phyloP scores from a whole-genome alignment of 2,797 vertebrate genomes.

The Ptychobarbus kaznakovi region DNA sequence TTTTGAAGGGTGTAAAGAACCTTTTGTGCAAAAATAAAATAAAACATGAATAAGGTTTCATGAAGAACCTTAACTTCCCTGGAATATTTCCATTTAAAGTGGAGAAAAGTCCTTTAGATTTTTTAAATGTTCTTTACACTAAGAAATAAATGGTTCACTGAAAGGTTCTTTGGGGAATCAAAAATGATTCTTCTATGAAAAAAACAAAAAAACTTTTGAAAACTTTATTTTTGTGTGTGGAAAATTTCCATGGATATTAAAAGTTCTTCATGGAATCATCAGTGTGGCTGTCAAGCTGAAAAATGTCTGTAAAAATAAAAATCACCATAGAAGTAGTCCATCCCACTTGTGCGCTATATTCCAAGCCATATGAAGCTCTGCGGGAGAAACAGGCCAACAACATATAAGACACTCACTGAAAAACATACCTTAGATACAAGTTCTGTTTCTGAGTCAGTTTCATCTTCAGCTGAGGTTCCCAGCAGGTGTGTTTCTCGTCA shows the following conservation, averaged over 20 bases:
- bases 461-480: not conserved
- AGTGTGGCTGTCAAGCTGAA: not conserved
- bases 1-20: not conserved
- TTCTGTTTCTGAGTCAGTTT: not conserved
- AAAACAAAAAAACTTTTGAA: no score
- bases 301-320: not conserved
- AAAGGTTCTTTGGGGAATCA: no score
- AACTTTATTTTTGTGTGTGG: no score
- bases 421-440: not conserved
- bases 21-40: not conserved
- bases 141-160: no score
- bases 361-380: not conserved
- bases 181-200: no score
- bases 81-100: not conserved
- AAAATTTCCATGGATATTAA: not conserved
- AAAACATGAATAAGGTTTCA: no score
- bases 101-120: not conserved
- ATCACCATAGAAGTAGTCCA: not conserved
- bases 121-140: no score
- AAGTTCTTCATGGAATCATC: not conserved
- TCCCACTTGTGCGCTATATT: not conserved
- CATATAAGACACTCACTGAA: not conserved
- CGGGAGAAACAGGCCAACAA: not conserved
- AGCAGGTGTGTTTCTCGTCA: conserved; percentile 4
- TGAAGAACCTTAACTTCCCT: not conserved